Base-by-base conservation (phyloP, 2,888 invertebrate genomes). In the Synergus gifuensis region DNA sequence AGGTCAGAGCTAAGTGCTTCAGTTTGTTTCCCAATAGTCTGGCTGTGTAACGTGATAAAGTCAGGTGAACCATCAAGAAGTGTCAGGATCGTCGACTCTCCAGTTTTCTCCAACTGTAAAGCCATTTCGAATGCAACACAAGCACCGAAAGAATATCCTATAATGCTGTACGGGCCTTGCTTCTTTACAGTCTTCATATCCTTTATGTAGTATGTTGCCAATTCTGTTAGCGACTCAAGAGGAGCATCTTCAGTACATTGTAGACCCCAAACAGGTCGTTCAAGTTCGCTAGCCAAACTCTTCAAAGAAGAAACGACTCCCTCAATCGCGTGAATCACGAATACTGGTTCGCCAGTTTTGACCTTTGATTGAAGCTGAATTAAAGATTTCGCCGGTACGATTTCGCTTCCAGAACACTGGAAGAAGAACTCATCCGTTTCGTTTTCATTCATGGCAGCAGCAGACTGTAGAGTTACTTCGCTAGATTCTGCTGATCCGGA, bases 91-190 rank as follows among this genome's bases (percentile, higher is more conserved):
- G 94, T 93, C 83, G 90, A 92, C 88, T 95, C 94, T 3, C 94
- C 94, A 49, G 88, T 92, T 85, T 93, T 93, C 90, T 98, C 97
- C 78, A 99, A 93, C 91, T 97, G 96, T 49, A 96, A 93, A 42
- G 97, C 97, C 96, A 99, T 98, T 93, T 99, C 99, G 92, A 98
- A 97, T 22, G 98, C 98, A 54, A 99, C 96, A 86, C 96, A 95
- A 63, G 98, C 97, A 83, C 99, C 99, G 92, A 97, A 99, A 0
- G 99, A 99, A 93, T 99, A 99, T 2, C 99, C 99, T 66, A 97
- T 95, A 84, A 99, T 93, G 76, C 95, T 95, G 94, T 98, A 98
- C 4, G 98, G 98, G 83, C 98, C 97, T 80, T 93, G 92, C 11
- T 95, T 94, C 93, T 98, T 98, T 69, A 96, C 93, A 77, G 94